phyloP scores from a whole-genome alignment of 1,140 invertebrate genomes.

The Lordiphosa clarofinis region DNA sequence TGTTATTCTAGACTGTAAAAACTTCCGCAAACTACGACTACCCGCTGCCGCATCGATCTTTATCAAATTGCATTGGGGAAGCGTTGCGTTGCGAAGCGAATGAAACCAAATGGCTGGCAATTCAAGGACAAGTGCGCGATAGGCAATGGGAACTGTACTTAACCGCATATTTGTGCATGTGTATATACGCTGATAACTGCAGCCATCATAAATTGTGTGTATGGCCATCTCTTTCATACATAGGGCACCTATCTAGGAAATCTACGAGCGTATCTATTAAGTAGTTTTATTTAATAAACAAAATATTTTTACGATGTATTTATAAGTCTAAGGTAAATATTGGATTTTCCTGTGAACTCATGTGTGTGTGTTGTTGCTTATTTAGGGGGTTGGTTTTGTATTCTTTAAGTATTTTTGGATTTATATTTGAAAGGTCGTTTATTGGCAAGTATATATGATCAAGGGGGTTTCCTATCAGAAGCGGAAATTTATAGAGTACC shows the following conservation, averaged over 20 bases:
- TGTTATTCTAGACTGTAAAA: constrained; percentile 48
- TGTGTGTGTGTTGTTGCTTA: not conserved
- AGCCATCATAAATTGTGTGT: constrained; percentile 22
- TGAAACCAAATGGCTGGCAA: constrained; percentile 36
- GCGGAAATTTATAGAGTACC: no score
- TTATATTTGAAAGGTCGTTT: not conserved
- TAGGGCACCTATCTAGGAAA: constrained; percentile 50
- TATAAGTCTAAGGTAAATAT: constrained; percentile 67
- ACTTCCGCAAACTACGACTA: constrained; percentile 54
- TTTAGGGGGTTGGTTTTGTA: not conserved
- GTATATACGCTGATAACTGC: constrained; percentile 50
- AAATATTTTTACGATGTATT: constrained; percentile 59
- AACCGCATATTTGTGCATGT: constrained; percentile 48
- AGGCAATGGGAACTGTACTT: constrained; percentile 55
- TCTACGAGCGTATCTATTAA: constrained; percentile 52
- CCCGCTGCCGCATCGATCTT: constrained; percentile 55
- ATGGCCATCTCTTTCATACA: constrained; percentile 23
- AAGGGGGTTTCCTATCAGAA: no score
- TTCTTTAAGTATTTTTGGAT: constrained; percentile 4
- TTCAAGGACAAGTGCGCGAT: constrained; percentile 55
- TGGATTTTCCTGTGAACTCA: constrained; percentile 20
- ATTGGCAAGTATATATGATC: no score
- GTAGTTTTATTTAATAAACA: constrained; percentile 71
- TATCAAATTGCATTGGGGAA: constrained; percentile 66
- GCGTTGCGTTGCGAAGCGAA: constrained; percentile 46